Evolutionary conservation across 2,888 invertebrate genomes (phyloP).

Genomic region (Agrilus cyanescens): DNA sequence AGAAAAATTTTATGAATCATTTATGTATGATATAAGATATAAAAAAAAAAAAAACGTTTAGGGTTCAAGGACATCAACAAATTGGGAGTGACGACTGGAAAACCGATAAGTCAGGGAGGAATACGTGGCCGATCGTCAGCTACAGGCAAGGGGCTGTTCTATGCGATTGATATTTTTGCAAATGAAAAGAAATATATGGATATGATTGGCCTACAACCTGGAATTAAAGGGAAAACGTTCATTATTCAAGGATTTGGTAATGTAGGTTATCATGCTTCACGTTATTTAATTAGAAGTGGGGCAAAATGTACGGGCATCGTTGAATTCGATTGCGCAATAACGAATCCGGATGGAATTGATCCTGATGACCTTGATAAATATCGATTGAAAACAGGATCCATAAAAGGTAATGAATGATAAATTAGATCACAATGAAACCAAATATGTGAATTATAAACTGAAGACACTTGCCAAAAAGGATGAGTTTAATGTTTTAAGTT

Average conservation of each 20-base stretch:
- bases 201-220: conserved; percentile 47
- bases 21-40: too few species aligned
- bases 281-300: conserved; percentile 55
- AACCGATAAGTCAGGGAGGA: conserved; percentile 78
- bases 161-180: conserved; percentile 59
- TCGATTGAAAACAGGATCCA: conserved; percentile 70
- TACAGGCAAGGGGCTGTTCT: conserved; percentile 68
- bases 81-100: conserved; percentile 78
- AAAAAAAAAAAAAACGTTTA: too few species aligned
- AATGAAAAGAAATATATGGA: conserved; percentile 63
- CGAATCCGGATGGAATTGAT: conserved; percentile 56
- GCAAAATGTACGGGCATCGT: conserved; percentile 60
- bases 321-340: conserved; percentile 52
- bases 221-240: conserved; percentile 62
- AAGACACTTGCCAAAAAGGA: too few species aligned
- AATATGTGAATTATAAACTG: too few species aligned
- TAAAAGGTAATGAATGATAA: too few species aligned
- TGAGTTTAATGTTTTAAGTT: too few species aligned
- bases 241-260: conserved; percentile 75
- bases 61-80: conserved; percentile 63
- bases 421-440: too few species aligned
- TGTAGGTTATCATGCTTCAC: conserved; percentile 65
- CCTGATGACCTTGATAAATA: conserved; percentile 66
- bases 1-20: too few species aligned
- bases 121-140: conserved; percentile 77